phyloP scores from a whole-genome alignment of 2,113 vertebrate species.

The Numida meleagris region DNA sequence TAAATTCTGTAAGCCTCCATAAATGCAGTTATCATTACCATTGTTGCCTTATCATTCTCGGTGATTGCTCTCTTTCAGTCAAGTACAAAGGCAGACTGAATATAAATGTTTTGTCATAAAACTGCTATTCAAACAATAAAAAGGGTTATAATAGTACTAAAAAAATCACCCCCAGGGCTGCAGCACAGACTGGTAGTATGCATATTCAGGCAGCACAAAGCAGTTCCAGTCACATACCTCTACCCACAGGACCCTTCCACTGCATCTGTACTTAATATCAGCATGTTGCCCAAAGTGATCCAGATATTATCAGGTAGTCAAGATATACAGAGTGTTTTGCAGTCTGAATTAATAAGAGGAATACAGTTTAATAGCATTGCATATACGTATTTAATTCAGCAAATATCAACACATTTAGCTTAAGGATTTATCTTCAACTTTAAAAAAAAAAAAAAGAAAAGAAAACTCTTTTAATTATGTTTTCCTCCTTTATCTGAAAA shows the following conservation, averaged over 20 bases:
- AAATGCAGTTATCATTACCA: slow-evolving; percentile 78
- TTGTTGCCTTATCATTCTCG: slow-evolving; percentile 77
- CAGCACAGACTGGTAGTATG: slow-evolving; percentile 50
- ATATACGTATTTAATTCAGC: background rate
- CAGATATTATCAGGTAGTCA: slow-evolving; percentile 8
- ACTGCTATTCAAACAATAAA: slow-evolving; percentile 82
- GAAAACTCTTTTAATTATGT: slow-evolving; percentile 14
- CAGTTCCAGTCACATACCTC: slow-evolving; percentile 44
- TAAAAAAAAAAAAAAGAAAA: slow-evolving; percentile 26
- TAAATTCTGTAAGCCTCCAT: slow-evolving; percentile 70
- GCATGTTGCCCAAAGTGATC: slow-evolving; percentile 38
- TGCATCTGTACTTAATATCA: slow-evolving; percentile 1
- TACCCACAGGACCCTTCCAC: slow-evolving; percentile 34
- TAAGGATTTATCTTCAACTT: slow-evolving; percentile 7
- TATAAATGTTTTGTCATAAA: slow-evolving; percentile 84
- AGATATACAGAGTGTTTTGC: background rate
- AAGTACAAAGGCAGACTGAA: slow-evolving; percentile 77
- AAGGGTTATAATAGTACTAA: slow-evolving; percentile 77
- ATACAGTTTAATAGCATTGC: background rate
- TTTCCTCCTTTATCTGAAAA: slow-evolving; percentile 45
- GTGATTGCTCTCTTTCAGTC: slow-evolving; percentile 78
- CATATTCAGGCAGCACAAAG: slow-evolving; percentile 56
- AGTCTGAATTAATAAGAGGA: background rate
- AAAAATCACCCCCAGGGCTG: slow-evolving; percentile 74
- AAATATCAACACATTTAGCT: slow-evolving; percentile 42